Evolutionary conservation across 2,888 invertebrate genomes (phyloP).

Genomic region (Luperina nickerlii): DNA sequence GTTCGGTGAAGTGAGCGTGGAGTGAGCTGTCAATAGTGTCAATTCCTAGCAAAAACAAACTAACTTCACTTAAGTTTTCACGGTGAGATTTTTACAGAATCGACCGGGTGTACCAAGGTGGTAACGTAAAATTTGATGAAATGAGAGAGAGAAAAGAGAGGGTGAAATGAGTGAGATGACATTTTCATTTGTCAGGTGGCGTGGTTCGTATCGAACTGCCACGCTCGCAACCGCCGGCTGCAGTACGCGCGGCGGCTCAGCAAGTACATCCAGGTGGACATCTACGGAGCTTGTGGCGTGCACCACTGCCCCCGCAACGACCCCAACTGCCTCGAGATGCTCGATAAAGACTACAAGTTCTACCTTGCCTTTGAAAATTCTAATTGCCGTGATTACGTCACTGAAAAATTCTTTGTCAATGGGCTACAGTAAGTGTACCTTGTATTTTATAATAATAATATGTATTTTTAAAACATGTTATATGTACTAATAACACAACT

Average conservation of each 20-base stretch:
- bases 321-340: slow-evolving; percentile 96
- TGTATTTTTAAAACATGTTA: too few relatives aligned
- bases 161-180: neutral
- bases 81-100: too few relatives aligned
- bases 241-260: slow-evolving; percentile 96
- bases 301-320: slow-evolving; percentile 95
- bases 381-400: slow-evolving; percentile 98
- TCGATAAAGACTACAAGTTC: slow-evolving; percentile 98
- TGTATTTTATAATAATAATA: too few relatives aligned
- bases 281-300: slow-evolving; percentile 97
- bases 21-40: too few relatives aligned
- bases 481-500: too few relatives aligned
- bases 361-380: slow-evolving; percentile 99
- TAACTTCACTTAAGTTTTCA: too few relatives aligned
- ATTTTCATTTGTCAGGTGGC: slow-evolving; percentile 91
- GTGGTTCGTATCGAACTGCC: slow-evolving; percentile 99
- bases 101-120: too few relatives aligned
- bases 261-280: slow-evolving; percentile 96
- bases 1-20: too few relatives aligned
- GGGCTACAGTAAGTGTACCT: slow-evolving; percentile 93
- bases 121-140: neutral
- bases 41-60: too few relatives aligned
- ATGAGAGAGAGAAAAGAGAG: neutral
- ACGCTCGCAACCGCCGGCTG: slow-evolving; percentile 96
- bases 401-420: slow-evolving; percentile 99